Evolutionary conservation across 2,797 vertebrate genomes (phyloP).

Genomic region (Chaetodon trifasciatus): DNA sequence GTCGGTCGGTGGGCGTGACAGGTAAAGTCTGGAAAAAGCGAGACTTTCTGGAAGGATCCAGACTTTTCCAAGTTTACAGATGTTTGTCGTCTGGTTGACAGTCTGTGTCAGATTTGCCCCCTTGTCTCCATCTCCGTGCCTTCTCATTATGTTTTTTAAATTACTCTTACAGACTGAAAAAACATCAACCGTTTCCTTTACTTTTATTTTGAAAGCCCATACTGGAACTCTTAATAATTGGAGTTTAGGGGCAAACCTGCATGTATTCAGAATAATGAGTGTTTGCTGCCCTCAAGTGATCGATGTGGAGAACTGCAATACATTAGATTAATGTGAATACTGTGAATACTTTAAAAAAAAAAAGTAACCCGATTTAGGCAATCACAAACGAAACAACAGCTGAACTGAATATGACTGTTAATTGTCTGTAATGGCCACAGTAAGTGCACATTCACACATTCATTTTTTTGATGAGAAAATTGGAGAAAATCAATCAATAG

Average conservation of each 20-base stretch:
- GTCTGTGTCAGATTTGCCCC: too few relatives aligned
- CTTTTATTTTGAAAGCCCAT: background rate
- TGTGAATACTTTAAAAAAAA: background rate
- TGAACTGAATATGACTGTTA: background rate
- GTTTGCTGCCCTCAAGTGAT: background rate
- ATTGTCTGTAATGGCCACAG: background rate
- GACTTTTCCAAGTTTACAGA: background rate
- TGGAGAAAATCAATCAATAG: background rate
- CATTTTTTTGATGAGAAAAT: background rate
- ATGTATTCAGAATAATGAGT: background rate
- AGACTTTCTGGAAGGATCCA: conserved; percentile 34
- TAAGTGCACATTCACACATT: background rate
- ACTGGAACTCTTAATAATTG: too few relatives aligned
- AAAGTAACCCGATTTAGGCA: background rate
- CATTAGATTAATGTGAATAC: background rate
- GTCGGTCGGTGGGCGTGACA: background rate
- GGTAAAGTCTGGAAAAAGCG: conserved; percentile 48
- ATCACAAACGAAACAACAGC: background rate
- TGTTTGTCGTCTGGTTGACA: background rate
- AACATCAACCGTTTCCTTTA: background rate
- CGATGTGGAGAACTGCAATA: background rate
- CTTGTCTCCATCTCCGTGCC: too few relatives aligned
- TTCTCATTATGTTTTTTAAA: background rate
- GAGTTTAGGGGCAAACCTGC: too few relatives aligned
- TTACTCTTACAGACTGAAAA: background rate